phyloP scores from a whole-genome alignment of 2,113 vertebrate genomes.

The Hyperopisus bebe region DNA sequence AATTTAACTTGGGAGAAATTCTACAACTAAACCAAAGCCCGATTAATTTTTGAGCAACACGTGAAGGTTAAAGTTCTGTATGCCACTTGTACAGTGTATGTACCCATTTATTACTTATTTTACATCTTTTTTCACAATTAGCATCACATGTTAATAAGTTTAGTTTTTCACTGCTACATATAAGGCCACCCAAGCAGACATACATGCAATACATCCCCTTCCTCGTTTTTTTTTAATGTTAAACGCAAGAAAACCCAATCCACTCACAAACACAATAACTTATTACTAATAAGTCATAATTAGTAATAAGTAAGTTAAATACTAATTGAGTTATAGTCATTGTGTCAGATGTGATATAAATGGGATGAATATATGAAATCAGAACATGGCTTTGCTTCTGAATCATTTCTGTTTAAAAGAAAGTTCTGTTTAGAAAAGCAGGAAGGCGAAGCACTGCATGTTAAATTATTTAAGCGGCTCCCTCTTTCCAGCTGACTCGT shows the following conservation, averaged over 20 bases:
- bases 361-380: neutral
- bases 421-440: slow-evolving; percentile 1
- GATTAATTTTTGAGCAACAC: neutral
- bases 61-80: neutral
- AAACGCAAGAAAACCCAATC: neutral
- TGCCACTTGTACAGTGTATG: neutral
- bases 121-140: slow-evolving; percentile 10
- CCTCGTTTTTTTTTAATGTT: neutral
- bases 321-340: neutral
- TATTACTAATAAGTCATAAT: neutral
- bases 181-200: neutral
- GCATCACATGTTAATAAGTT: neutral
- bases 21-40: neutral
- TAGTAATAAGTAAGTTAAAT: neutral
- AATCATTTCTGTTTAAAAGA: neutral
- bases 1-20: neutral
- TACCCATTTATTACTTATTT: neutral
- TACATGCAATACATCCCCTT: neutral
- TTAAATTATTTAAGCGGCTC: neutral
- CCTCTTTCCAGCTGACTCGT: neutral
- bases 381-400: neutral
- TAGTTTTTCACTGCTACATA: neutral
- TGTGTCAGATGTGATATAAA: neutral
- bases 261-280: neutral
- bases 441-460: neutral